Evolutionary conservation across 2,113 vertebrate species (phyloP).

Genomic region (Sigmodon hispidus): DNA sequence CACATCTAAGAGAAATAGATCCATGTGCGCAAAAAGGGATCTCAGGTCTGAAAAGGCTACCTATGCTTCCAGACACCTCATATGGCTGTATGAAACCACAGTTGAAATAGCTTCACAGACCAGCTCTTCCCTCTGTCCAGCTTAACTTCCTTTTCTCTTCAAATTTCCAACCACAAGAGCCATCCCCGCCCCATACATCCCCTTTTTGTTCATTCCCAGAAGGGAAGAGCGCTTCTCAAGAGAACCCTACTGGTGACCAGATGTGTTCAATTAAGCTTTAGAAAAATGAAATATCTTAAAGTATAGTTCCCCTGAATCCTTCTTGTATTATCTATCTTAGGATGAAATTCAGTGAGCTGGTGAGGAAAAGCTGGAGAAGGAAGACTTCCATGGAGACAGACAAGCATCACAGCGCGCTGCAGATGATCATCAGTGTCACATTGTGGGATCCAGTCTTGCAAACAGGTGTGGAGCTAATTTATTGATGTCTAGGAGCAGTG

Average conservation of each 20-base stretch:
- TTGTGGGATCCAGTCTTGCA: background rate
- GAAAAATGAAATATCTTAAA: conserved; percentile 24
- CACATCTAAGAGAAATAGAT: background rate
- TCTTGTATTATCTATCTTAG: background rate
- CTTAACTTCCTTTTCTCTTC: background rate
- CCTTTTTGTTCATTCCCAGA: background rate
- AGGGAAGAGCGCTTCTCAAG: background rate
- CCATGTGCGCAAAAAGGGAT: background rate
- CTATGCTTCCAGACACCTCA: background rate
- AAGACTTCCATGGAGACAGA: conserved; percentile 5
- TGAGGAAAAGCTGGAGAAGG: background rate
- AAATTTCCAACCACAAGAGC: background rate
- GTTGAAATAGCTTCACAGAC: background rate
- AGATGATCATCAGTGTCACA: background rate
- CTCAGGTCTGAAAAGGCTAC: background rate
- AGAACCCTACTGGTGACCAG: background rate
- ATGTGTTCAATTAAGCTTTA: background rate
- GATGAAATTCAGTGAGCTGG: conserved; percentile 39
- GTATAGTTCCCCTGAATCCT: background rate
- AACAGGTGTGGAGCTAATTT: background rate
- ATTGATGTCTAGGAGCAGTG: background rate
- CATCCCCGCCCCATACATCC: background rate
- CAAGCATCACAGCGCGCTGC: background rate
- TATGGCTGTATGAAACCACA: background rate
- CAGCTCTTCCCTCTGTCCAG: background rate